A percentile compares a stretch with the other conserved stretches of the same genome.
These are phyloP conservation scores for Orgyia antiqua DNA, from an alignment of 2,888 invertebrate genomes.

Conservation along the genomic window DNA sequence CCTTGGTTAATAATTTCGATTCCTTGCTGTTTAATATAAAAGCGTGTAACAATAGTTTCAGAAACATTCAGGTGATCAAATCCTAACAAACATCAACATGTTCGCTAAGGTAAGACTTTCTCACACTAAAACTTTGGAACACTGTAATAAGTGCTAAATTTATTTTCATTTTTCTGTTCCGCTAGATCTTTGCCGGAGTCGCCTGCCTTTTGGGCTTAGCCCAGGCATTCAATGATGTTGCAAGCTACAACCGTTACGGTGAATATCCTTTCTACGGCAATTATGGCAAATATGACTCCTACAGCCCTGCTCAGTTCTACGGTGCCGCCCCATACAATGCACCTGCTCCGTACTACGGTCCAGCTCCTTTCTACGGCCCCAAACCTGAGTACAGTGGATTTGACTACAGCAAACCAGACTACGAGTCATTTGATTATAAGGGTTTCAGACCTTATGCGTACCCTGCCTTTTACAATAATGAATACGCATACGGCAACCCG, in stretches of 20 bases:
- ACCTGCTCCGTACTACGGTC: constrained; percentile 19
- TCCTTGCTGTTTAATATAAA: constrained; percentile 40
- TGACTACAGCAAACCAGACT: too few species aligned
- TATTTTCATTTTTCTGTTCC: too few species aligned
- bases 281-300: too few species aligned
- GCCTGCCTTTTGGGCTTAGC: constrained; percentile 43
- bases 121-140: too few species aligned
- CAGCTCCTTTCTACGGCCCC: constrained; percentile 27
- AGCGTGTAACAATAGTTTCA: constrained; percentile 43
- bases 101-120: constrained; percentile 55
- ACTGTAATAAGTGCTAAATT: constrained; percentile 4
- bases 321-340: too few species aligned
- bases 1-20: neutral
- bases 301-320: too few species aligned
- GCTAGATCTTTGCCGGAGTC: constrained; percentile 38
- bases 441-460: too few species aligned
- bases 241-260: constrained; percentile 4
- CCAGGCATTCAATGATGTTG: constrained; percentile 27
- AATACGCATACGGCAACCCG: too few species aligned
- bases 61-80: constrained; percentile 46
- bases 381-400: constrained; percentile 20
- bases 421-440: too few species aligned
- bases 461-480: too few species aligned
- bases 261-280: too few species aligned
- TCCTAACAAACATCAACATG: constrained; percentile 45